Evolutionary conservation across 2,797 vertebrate genomes (phyloP), one percentile per base, ranked within the genome.

Genomic region (Neostethus bicornis): DNA sequence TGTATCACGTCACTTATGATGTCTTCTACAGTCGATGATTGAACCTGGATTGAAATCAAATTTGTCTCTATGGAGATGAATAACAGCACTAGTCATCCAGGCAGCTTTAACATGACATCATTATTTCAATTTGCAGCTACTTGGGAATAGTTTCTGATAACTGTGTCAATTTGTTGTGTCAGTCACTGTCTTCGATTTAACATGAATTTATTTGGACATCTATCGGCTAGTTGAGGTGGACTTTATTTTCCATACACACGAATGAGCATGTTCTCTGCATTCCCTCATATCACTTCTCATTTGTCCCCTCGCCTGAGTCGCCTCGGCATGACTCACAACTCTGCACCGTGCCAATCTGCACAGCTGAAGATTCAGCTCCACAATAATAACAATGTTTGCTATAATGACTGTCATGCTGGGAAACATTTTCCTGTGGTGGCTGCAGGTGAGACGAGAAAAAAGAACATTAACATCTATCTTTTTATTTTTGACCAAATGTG

Each of bases 241-340:
- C 50, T 48, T 44, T 20, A 54, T 28, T 29, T 17, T 19, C 29
- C 67, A 17, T 44, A 56, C 53, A 57, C 43, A 28, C 3, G 9
- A 56, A 32, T 21, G 21, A 64, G 61, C 23, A 42, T 19, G 26
- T 23, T 24, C 20, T 39, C 51, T 29, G 20, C 16, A 23, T 73
- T 68, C 52, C 39, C 53, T 66, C 59, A 52, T 4, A 63, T 81
- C 57, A 35, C 59, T 14, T 66, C 67, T 46, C 26, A 19, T 50
- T 57, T 28, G 53, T 28, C 59, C 57, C 37, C 3, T 34, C 1
- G 10, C 45, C 64, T 42, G 45, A 72, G 45, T 77, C 31, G 47
- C 73, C 77, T 73, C 67, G 46, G 4, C 45, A 32, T 79, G 76
- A 85, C 57, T 84, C 85, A 83, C 37, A 16, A 20, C 51, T 47